Base-by-base conservation (phyloP, 2,113 vertebrate species). In the Salminus brasiliensis region DNA sequence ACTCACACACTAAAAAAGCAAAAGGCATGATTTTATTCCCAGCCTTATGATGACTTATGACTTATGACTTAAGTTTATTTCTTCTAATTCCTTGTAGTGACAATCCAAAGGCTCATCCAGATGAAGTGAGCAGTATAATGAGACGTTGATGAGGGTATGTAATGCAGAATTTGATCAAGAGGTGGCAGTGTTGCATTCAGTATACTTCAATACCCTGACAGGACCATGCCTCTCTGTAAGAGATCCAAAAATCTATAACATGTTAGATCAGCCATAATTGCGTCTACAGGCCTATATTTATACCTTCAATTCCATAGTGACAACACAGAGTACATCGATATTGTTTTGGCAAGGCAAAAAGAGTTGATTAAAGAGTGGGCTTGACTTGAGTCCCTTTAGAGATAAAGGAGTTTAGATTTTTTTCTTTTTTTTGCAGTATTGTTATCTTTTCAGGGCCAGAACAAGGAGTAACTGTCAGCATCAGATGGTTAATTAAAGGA, bases 121-220 rank as follows among this genome's bases (percentile, higher is more conserved):
- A 36, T 32, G 47, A 57, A 59, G n/a, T 30, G 63, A 15, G 3
- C 8, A 75, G 4, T 63, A 4, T 15, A 45, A 27, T 47, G 23
- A 41, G 21, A 39, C 11, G 6, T 36, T 67, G 4, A 6, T 5
- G 0, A 69, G 5, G 45, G 9, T n/a, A 49, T 80, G 23, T 32
- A 73, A 68, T 55, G 63, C 41, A 34, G 32, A 0, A 0, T 74
- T 72, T 72, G 12, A 13, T 52, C 93, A 90, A 83, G 83, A 94
- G 92, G 80, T 90, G 92, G 92, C 89, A 88, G 87, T 88, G 88
- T 89, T 88, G 89, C 23, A 88, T 73, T 81, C 80, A 23, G 69
- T 87, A 90, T 91, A 25, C 34, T 41, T 1, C n/a, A n/a, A 34
- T 12, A 36, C 13, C 1, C 34, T 49, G 60, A 0, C 7, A 34